These are phyloP conservation scores for Syrphus vitripennis DNA, from an alignment of 2,888 invertebrate genomes.

Conservation along the genomic window DNA sequence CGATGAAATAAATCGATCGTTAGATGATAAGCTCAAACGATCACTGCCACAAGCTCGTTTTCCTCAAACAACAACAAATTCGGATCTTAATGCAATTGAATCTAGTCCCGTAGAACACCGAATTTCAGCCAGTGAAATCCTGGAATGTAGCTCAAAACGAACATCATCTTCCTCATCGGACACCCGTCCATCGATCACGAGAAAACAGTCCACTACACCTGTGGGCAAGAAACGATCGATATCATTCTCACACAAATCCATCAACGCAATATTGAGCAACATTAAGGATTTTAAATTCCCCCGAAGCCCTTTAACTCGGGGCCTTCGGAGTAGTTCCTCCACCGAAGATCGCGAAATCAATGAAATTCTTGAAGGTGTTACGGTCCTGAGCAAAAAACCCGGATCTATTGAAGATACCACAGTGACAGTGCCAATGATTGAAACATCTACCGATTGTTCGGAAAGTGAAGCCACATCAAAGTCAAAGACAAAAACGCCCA, in stretches of 20 bases:
- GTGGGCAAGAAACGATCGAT: conserved; percentile 78
- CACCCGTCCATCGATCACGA: conserved; percentile 73
- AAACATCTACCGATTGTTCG: conserved; percentile 47
- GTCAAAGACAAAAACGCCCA: conserved; percentile 79
- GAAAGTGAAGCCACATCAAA: conserved; percentile 72
- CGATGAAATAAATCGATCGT: conserved; percentile 78
- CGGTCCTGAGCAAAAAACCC: conserved; percentile 59
- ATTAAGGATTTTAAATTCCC: conserved; percentile 79
- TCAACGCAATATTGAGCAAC: conserved; percentile 78
- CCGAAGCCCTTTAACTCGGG: conserved; percentile 76
- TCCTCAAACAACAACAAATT: conserved; percentile 24
- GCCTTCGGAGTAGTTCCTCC: conserved; percentile 68
- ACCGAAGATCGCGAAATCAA: conserved; percentile 73
- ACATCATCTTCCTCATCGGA: conserved; percentile 78
- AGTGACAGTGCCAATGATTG: conserved; percentile 6
- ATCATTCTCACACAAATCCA: conserved; percentile 80
- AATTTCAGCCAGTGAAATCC: conserved; percentile 57
- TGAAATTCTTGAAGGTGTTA: conserved; percentile 57
- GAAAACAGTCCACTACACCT: conserved; percentile 49
- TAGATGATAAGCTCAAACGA: conserved; percentile 79
- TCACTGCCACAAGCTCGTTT: conserved; percentile 73
- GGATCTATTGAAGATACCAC: conserved; percentile 8
- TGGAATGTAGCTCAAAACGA: conserved; percentile 75
- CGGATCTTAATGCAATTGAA: conserved; percentile 78
- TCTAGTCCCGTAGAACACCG: conserved; percentile 62